phyloP scores from a whole-genome alignment of 2,113 vertebrate species.

The Panurus biarmicus region DNA sequence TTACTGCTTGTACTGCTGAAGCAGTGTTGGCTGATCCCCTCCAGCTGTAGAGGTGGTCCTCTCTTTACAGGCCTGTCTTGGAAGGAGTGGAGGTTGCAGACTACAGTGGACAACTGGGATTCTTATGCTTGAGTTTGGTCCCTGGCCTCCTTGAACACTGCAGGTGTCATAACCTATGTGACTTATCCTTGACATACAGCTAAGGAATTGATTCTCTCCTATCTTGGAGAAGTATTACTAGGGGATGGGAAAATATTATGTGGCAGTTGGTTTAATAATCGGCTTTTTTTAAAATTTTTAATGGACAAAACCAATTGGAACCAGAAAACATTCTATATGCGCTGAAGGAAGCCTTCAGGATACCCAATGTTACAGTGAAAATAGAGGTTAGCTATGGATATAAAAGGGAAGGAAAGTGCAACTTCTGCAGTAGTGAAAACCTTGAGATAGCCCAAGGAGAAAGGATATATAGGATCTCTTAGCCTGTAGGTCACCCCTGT shows the following conservation, averaged over 20 bases:
- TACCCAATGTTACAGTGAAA: not conserved
- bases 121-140: not conserved
- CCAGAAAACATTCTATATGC: not conserved
- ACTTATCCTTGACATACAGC: not conserved
- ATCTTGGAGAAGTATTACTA: not conserved
- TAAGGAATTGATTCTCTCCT: not conserved
- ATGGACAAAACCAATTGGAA: not conserved
- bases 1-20: not conserved
- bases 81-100: not conserved
- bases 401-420: not conserved
- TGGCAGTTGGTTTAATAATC: not conserved
- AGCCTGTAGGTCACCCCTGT: not conserved
- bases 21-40: not conserved
- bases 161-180: not conserved
- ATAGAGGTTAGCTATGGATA: not conserved
- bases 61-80: not conserved
- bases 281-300: not conserved
- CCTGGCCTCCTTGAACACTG: not conserved
- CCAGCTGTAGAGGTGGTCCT: not conserved
- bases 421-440: not conserved
- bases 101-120: not conserved
- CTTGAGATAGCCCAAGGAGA: not conserved
- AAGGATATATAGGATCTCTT: not conserved
- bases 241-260: not conserved
- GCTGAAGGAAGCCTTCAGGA: not conserved